phyloP scores from a whole-genome alignment of 2,888 invertebrate species.

The Selenia dentaria region DNA sequence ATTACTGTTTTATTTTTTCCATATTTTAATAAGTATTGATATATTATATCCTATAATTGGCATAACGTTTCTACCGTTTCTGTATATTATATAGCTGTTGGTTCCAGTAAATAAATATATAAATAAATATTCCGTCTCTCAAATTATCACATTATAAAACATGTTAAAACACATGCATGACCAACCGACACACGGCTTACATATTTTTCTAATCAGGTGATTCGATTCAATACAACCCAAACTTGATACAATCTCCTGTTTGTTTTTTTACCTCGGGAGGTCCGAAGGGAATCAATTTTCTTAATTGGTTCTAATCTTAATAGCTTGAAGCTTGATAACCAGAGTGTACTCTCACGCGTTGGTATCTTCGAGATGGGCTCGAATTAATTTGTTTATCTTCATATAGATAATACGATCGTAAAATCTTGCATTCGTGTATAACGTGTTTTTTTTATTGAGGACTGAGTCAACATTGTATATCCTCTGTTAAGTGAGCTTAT shows the following conservation, averaged over 20 bases:
- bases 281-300: constrained; percentile 73
- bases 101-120: no score
- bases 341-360: constrained; percentile 56
- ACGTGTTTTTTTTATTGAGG: constrained; percentile 8
- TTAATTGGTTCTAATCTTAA: constrained; percentile 80
- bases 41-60: no score
- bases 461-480: constrained; percentile 10
- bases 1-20: no score
- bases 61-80: no score
- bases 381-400: constrained; percentile 59
- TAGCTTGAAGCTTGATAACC: constrained; percentile 57
- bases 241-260: constrained; percentile 36
- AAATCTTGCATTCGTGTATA: constrained; percentile 21
- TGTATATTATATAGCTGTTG: no score
- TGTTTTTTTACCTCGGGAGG: constrained; percentile 60
- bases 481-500: not conserved
- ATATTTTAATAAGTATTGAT: no score
- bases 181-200: constrained; percentile 9
- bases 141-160: constrained; percentile 10
- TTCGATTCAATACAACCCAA: constrained; percentile 33
- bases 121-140: no score
- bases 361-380: constrained; percentile 41
- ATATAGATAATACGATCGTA: constrained; percentile 25
- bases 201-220: constrained; percentile 21
- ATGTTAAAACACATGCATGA: constrained; percentile 4